Base-by-base conservation (phyloP, 2,797 vertebrate genomes). In the Characodon lateralis region DNA sequence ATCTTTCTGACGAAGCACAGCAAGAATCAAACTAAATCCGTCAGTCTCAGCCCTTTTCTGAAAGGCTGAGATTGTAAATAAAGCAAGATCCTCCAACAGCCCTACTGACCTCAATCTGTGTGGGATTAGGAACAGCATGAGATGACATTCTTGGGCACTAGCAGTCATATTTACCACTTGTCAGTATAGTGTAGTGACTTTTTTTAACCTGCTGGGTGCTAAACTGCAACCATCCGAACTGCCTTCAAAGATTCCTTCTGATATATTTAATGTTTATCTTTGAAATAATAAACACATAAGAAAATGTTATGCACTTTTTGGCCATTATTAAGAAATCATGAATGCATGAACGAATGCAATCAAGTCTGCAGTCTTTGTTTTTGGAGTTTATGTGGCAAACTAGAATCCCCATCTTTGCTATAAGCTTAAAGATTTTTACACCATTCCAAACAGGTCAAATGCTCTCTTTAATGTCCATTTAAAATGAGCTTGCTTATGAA, bases 51-150 rank as follows among this genome's bases (percentile, higher is more conserved):
- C 35, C n/a, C 74, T 79, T 86, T 77, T 74, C 68, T 84, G 82
- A 84, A 84, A 18, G 35, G 1, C 73, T 13, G 79, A 78, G 76
- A 85, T 80, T 85, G 79, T 90, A 87, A 91, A 93, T 84, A 89
- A 80, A 87, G 73, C 1, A n/a, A 89, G 83, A 90, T 91, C 82
- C 78, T 85, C 81, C 79, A 80, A 68, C 74, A 87, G 78, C 85
- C 87, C 78, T 72, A 77, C 73, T 93, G 93, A 93, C 93, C 93
- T 92, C 91, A 94, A 94, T 94, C 92, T 94, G 87, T 72, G 83
- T 75, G 76, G 91, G 93, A 94, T 91, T 94, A 92, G 76, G 85
- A 88, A 84, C 86, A 85, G 76, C 69, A 84, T 79, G 84, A 81
- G 85, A 88, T 69, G 83, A 84, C 88, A 86, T 89, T 83, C 76